Conservation (phyloP, 2,888 invertebrate genomes). For the Orthonychiurus folsomi region DNA sequence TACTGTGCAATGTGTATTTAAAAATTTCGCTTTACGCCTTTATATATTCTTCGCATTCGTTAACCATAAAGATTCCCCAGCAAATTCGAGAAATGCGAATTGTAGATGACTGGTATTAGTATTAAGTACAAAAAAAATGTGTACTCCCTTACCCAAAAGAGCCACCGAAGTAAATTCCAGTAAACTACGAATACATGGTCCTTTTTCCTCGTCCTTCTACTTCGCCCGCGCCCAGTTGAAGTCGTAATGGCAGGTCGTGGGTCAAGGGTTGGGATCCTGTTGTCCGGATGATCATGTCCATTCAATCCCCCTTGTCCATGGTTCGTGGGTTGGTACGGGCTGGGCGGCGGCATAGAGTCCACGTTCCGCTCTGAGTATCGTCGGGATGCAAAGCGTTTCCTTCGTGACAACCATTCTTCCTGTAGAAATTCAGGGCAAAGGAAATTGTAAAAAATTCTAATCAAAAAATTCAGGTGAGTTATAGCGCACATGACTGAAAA, state of each 20-base stretch:
- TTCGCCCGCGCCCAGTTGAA: slow-evolving; percentile 20
- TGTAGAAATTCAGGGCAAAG: too few relatives aligned
- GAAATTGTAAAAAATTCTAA: too few relatives aligned
- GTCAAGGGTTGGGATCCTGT: slow-evolving; percentile 32
- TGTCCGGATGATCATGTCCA: slow-evolving; percentile 31
- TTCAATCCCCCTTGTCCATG: slow-evolving; percentile 25
- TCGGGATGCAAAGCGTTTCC: slow-evolving; percentile 38
- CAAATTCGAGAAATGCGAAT: too few relatives aligned
- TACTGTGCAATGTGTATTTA: too few relatives aligned
- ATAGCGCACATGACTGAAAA: too few relatives aligned
- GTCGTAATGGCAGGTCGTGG: slow-evolving; percentile 22
- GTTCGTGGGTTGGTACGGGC: slow-evolving; percentile 37
- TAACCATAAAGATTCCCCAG: too few relatives aligned
- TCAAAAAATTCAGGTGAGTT: too few relatives aligned
- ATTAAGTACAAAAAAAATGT: too few relatives aligned
- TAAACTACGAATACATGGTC: slow-evolving; percentile 40
- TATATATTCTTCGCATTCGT: too few relatives aligned
- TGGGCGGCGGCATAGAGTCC: slow-evolving; percentile 40
- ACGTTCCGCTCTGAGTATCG: slow-evolving; percentile 39
- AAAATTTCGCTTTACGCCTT: too few relatives aligned
- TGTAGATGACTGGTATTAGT: too few relatives aligned
- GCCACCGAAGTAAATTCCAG: slow-evolving; percentile 39
- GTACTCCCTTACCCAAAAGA: slow-evolving; percentile 36
- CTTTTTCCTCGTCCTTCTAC: slow-evolving; percentile 38
- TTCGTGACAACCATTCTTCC: slow-evolving; percentile 38